phyloP scores from a whole-genome alignment of 2,113 vertebrate genomes.

The Scomber colias region DNA sequence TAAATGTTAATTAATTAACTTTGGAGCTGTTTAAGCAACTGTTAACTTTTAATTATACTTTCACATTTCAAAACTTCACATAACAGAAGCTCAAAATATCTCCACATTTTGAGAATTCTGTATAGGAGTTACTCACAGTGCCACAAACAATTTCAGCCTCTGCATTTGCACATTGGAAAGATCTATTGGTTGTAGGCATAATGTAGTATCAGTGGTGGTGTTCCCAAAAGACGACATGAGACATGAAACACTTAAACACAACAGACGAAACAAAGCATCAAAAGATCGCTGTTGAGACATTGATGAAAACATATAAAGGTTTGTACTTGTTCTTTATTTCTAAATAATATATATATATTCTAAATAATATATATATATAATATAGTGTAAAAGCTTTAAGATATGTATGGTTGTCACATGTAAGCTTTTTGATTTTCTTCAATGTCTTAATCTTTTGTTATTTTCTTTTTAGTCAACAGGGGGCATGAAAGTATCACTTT shows the following conservation, averaged over 20 bases:
- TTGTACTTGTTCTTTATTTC: background rate
- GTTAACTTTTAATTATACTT: too few relatives aligned
- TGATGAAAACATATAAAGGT: background rate
- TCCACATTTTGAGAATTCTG: background rate
- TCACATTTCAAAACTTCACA: too few relatives aligned
- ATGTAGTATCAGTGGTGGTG: background rate
- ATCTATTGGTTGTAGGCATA: background rate
- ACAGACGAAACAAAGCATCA: background rate
- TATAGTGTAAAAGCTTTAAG: background rate
- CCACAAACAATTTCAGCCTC: background rate
- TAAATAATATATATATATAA: background rate
- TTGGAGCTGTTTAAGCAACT: too few relatives aligned
- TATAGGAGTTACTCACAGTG: background rate
- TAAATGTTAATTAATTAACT: too few relatives aligned
- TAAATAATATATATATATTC: background rate
- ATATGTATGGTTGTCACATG: background rate
- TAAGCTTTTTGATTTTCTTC: background rate
- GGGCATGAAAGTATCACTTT: constrained; percentile 53
- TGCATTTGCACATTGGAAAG: too few relatives aligned
- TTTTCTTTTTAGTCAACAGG: constrained; percentile 48
- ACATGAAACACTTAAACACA: background rate
- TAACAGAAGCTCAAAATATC: background rate
- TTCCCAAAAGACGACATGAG: background rate
- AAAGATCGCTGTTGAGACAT: background rate
- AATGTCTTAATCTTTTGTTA: background rate